Base-by-base conservation (phyloP, 2,888 invertebrate genomes). In the Tridacna crocea region DNA sequence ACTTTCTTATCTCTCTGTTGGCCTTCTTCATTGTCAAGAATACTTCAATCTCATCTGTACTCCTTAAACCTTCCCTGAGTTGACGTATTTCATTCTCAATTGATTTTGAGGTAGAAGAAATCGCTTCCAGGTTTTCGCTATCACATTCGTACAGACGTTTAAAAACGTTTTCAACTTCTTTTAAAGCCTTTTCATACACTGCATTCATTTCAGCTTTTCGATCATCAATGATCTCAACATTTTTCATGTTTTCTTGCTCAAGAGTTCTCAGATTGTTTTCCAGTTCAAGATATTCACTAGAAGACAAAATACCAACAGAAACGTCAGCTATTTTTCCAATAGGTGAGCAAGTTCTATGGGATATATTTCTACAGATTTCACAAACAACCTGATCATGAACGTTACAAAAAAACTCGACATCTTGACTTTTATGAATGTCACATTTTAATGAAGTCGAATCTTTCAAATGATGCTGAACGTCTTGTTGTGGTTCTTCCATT, bases 11-110 rank as follows among this genome's bases (percentile, higher is more conserved):
- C 17, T 51, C 48, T 10, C 22, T 17, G 17, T 22, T 51, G 4
- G 51, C 48, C 51, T 51, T 70, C 48, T 70, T 70, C 70, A 70
- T 51, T 51, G 26, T 11, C 11, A 70, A 22, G 15, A 70, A 70
- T 36, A 51, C 51, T 4, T 51, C 10, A 22, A 11, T 22, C 13
- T 70, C 70, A 24, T 70, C 26, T 48, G 0, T n/a, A 13, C 6
- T 6, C 22, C 48, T 24, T 47, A 70, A 13, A 17, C 24, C 70
- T 51, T 17, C 51, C n/a, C 6, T 48, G 0, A 70, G 46, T 10
- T 48, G 3, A 12, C 22, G 22, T 24, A 48, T 26, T 51, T 70
- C 70, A 48, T 48, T 26, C 13, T 26, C 11, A 26, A 70, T 70
- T 24, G 36, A 6, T 12, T 13, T 51, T 1, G 70, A 70, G 10